Conservation (phyloP, 2,113 vertebrate genomes). For the Sturnus vulgaris region DNA sequence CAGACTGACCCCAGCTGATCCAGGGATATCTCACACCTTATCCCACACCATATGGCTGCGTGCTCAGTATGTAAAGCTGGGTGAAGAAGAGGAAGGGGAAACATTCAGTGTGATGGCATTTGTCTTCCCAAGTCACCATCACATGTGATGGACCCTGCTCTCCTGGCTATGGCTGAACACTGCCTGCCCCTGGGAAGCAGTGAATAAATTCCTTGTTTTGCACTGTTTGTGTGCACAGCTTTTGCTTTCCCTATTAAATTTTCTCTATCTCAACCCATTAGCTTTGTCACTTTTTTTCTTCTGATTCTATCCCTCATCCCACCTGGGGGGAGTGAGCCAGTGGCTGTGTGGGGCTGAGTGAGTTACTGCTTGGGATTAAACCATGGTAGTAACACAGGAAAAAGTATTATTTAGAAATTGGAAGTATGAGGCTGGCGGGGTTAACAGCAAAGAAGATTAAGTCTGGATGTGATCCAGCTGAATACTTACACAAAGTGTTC, state of each 20-base stretch:
- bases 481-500: background rate
- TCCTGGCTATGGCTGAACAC: background rate
- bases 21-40: background rate
- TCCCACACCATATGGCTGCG: background rate
- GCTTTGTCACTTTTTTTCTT: background rate
- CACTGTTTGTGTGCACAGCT: background rate
- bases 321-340: accelerated
- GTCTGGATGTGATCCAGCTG: background rate
- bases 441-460: background rate
- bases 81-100: background rate
- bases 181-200: background rate
- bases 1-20: background rate
- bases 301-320: background rate
- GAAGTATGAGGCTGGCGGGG: background rate
- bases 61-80: background rate
- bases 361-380: background rate
- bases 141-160: background rate
- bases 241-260: background rate
- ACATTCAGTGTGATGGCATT: background rate
- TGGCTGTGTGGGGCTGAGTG: background rate
- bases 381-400: background rate
- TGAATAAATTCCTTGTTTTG: background rate
- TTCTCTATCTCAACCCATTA: background rate
- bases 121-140: background rate
- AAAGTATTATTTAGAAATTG: background rate